Evolutionary conservation across 2,797 vertebrate species (phyloP), one percentile per base, ranked within the genome.

Genomic region (Micropoecilia bifurca): DNA sequence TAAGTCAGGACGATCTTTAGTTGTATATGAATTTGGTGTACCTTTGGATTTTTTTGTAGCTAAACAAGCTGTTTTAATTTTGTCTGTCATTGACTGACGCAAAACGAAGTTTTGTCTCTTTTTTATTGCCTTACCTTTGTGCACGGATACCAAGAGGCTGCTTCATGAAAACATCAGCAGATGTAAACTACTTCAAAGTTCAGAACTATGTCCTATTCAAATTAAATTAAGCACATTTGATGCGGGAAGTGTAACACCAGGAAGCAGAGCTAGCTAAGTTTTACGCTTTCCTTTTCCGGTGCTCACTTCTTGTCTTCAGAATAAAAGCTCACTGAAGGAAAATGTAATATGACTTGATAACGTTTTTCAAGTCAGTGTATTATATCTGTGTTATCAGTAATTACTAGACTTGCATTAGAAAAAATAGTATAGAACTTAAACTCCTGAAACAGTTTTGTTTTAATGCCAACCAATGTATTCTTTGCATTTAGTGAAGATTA

Each of bases 41-140:
- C 28, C 55, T 41, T 33, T 63, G 30, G 5, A 33, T 6, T 53
- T 53, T 8, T 53, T 18, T 16, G 2, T 39, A n/a, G 7, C 50
- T 22, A 50, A 73, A 45, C 28, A 43, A 25, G 5, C 0, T 6
- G 10, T 68, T 39, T 25, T 1, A 22, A 22, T 6, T 13, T 14
- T 20, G 8, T 6, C 12, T n/a, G 30, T 45, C 63, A 74, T 5
- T 39, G 7, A 14, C 14, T 45, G 4, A 61, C 20, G 59, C n/a
- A 5, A 2, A 33, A n/a, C 4, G 16, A 47, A 28, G 18, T 48
- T 74, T 10, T 1, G 13, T 6, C n/a, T 69, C 2, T 48, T 45
- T 45, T 63, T 6, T 12, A 1, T 9, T 1, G 22, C 22, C 79
- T 87, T 63, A 86, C 85, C 84, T 80, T 20, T 74, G 18, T 33